Percentiles rank a stretch among this genome's conserved stretches.
These are phyloP conservation scores for Acinonyx jubatus DNA, from an alignment of 2,113 vertebrate genomes.

Conservation along the genomic window DNA sequence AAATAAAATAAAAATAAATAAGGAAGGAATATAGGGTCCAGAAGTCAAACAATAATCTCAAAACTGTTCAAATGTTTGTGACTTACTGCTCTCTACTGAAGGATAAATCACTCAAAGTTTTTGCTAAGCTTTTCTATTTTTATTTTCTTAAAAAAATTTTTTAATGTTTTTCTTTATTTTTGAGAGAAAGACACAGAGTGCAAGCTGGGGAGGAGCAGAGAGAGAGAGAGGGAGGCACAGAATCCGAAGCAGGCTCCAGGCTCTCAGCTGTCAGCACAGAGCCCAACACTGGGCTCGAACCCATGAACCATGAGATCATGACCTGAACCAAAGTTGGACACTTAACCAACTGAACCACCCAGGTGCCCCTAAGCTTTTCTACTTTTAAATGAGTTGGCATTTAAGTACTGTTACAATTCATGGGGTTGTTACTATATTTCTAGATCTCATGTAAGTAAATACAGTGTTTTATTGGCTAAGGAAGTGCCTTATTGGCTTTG, in stretches of 20 bases:
- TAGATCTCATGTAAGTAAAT: neutral
- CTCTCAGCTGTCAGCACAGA: too few species aligned
- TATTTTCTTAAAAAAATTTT: neutral
- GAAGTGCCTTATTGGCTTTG: neutral
- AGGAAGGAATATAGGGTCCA: neutral
- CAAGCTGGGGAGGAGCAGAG: too few species aligned
- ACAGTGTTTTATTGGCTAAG: neutral
- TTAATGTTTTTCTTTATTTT: too few species aligned
- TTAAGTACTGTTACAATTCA: conserved; percentile 5
- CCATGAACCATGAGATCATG: too few species aligned
- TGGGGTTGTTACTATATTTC: neutral
- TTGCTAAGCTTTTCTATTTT: conserved; percentile 41
- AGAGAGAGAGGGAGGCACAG: too few species aligned
- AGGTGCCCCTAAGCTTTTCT: neutral
- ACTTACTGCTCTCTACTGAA: conserved; percentile 1
- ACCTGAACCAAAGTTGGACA: too few species aligned
- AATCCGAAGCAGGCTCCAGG: too few species aligned
- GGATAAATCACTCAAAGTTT: neutral
- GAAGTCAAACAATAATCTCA: conserved; percentile 4
- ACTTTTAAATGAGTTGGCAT: conserved; percentile 17
- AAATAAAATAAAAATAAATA: too few species aligned
- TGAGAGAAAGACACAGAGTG: too few species aligned
- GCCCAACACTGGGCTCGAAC: too few species aligned
- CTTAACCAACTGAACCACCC: too few species aligned
- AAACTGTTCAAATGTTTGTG: neutral